These are phyloP conservation scores for Halesus radiatus DNA, from an alignment of 1,140 invertebrate species.

Conservation along the genomic window DNA sequence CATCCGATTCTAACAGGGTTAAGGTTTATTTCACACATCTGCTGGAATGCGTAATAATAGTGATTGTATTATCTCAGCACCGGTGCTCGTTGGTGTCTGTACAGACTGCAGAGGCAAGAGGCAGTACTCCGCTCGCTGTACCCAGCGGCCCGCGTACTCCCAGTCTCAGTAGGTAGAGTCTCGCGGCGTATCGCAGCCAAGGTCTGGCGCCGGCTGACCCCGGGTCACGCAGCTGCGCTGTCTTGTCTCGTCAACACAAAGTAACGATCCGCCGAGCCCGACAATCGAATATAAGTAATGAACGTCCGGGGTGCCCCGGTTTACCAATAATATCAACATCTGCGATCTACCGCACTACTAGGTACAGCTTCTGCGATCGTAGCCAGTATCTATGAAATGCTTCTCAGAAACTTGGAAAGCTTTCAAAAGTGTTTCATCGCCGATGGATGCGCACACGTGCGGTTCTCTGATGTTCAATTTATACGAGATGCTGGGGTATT, in stretches of 20 bases:
- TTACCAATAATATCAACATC: not conserved
- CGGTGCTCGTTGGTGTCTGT: not conserved
- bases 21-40: too few relatives aligned
- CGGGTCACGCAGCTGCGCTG: constrained; percentile 48
- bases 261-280: constrained; percentile 18
- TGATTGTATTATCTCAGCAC: not conserved
- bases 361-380: too few relatives aligned
- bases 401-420: too few relatives aligned
- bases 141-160: too few relatives aligned
- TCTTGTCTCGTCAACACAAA: constrained; percentile 30
- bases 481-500: not conserved
- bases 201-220: constrained; percentile 45
- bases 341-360: not conserved
- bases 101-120: not conserved
- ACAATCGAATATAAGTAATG: not conserved
- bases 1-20: too few relatives aligned
- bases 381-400: too few relatives aligned
- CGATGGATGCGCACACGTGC: constrained; percentile 8
- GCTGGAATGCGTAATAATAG: too few relatives aligned
- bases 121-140: too few relatives aligned
- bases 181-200: not conserved
- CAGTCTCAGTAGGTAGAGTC: too few relatives aligned
- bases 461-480: not conserved
- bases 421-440: too few relatives aligned
- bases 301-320: not conserved